Evolutionary conservation across 2,113 vertebrate species (phyloP).

Genomic region (Microcebus tavaratra): DNA sequence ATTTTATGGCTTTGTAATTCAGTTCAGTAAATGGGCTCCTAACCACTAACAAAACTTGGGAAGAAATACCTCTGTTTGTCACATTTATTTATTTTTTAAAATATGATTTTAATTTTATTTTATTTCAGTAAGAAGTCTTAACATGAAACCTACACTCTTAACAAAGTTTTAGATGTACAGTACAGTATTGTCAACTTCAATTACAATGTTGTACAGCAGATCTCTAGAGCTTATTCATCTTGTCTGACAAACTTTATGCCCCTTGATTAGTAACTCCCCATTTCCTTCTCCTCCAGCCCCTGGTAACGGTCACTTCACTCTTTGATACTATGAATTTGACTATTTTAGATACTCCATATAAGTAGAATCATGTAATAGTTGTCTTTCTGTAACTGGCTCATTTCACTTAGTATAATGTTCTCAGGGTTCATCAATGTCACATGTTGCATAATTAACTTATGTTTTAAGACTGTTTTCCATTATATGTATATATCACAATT

Average conservation of each 20-base stretch:
- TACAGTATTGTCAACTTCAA: not conserved
- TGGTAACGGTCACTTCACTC: too few relatives aligned
- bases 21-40: not conserved
- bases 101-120: not conserved
- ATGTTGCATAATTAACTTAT: not conserved
- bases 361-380: not conserved
- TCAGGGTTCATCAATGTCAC: not conserved
- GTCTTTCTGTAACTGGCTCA: not conserved
- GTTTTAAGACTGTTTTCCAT: not conserved
- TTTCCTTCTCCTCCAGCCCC: not conserved
- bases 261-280: not conserved
- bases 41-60: not conserved
- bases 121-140: not conserved
- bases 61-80: not conserved
- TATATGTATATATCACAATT: not conserved
- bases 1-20: slow-evolving; percentile 6
- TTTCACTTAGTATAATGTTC: not conserved
- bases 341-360: not conserved
- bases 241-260: not conserved
- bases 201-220: not conserved
- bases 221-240: not conserved
- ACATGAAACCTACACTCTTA: too few relatives aligned
- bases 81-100: not conserved
- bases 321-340: not conserved
- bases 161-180: not conserved